Percentiles rank a stretch among this genome's conserved stretches.
Conservation (phyloP, 2,888 invertebrate species). For the Trypoxylon attenuatum region DNA sequence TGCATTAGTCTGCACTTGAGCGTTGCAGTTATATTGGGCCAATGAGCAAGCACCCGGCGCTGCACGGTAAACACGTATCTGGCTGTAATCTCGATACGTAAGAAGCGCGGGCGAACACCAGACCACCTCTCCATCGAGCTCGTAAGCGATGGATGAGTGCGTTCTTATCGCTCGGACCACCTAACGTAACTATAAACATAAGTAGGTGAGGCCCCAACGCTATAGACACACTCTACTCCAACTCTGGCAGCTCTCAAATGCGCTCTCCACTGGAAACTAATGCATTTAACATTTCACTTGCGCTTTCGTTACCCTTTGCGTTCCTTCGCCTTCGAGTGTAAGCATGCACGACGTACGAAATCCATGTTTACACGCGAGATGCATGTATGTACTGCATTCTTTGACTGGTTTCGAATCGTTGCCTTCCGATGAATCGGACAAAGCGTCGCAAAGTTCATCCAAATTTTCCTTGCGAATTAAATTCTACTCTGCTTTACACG, state of each 20-base stretch:
- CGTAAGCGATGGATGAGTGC: neutral
- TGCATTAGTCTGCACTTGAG: neutral
- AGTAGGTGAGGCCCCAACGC: neutral
- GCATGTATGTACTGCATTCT: no score
- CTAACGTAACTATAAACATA: neutral
- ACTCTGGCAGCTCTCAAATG: neutral
- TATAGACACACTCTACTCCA: no score
- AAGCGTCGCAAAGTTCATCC: no score
- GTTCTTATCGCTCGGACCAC: neutral
- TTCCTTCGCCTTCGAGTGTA: no score
- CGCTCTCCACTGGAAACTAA: neutral
- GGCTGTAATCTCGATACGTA: neutral
- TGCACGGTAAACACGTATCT: neutral
- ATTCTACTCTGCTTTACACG: no score
- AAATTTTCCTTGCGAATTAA: no score
- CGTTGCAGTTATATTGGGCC: neutral
- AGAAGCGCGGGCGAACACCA: neutral
- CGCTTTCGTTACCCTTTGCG: neutral
- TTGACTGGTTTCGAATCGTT: no score
- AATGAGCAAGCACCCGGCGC: neutral
- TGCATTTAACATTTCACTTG: neutral
- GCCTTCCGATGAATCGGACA: no score
- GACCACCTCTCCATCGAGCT: neutral
- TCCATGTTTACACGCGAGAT: no score
- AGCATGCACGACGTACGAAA: no score